Conservation (phyloP, 2,888 invertebrate genomes). For the Argyresthia goedartella region DNA sequence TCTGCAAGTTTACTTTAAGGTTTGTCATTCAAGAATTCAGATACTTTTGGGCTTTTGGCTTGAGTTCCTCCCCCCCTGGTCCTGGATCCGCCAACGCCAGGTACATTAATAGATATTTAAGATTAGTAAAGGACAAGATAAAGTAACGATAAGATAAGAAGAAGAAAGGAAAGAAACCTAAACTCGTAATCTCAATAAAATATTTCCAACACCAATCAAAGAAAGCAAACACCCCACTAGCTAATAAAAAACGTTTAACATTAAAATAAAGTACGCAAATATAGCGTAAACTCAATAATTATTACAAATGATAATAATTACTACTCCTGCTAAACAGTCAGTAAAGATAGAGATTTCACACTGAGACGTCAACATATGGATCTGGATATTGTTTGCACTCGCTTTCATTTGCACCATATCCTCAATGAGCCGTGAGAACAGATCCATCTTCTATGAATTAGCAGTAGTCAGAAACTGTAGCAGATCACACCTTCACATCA, state of each 20-base stretch:
- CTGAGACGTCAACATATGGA: constrained; percentile 69
- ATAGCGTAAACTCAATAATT: constrained; percentile 68
- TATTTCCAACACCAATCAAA: neutral
- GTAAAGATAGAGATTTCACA: constrained; percentile 71
- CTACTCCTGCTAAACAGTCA: constrained; percentile 65
- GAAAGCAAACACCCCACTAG: constrained; percentile 21
- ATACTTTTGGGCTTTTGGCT: too few species aligned
- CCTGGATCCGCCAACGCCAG: too few species aligned
- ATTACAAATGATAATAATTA: constrained; percentile 69
- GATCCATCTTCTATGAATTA: constrained; percentile 51
- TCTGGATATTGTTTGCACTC: constrained; percentile 49
- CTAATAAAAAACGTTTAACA: constrained; percentile 36
- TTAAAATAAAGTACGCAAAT: constrained; percentile 50
- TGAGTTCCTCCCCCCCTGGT: too few species aligned
- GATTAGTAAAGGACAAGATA: too few species aligned
- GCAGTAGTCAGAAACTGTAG: constrained; percentile 54
- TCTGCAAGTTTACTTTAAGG: too few species aligned
- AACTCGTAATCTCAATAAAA: neutral
- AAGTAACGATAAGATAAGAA: too few species aligned
- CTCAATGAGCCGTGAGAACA: constrained; percentile 18
- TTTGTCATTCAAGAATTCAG: too few species aligned
- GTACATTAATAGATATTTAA: too few species aligned
- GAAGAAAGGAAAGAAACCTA: neutral
- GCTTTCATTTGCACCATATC: constrained; percentile 62
- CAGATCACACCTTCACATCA: constrained; percentile 43